Evolutionary conservation across 2,888 invertebrate species (phyloP), one percentile per base, ranked within the genome.

Genomic region (Calameuta idolon): DNA sequence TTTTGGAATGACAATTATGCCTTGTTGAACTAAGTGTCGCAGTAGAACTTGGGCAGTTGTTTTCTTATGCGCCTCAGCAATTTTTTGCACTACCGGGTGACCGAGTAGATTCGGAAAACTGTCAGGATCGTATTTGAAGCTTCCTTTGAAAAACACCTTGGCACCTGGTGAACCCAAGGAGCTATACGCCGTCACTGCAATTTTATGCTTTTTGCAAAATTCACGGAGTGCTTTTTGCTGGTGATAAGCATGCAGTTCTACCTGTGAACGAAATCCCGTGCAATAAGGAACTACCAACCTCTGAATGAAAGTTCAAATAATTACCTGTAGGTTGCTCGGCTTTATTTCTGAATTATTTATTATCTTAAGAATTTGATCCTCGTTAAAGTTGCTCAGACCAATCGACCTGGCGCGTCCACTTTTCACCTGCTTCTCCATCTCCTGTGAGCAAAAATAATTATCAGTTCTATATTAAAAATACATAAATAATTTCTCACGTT

Each of bases 351-450:
- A 93, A 34, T 89, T 90, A 33, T 94, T 92, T 82, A 94, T 93
- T 77, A 97, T 94, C 80, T 93, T 92, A 81, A 93, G 88, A 77
- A 97, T 93, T 92, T 97, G 97, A 30, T 92, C 88, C 79, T 93
- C 93, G 87, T 95, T 96, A 91, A 96, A 97, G 91, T 97, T 97
- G 75, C 97, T 97, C 76, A 97, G 88, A 4, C 97, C 97, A 82
- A 97, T 94, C n/a, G 96, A 94, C 87, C 93, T 94, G 0, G 94
- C 91, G 34, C 93, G 92, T 4, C 96, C 96, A 76, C 92, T 92
- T 81, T 93, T 93, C 74, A 96, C 95, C 87, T 94, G 94, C 77
- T 94, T 92, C 90, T 96, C 96, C 95, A 96, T 94, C 87, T 92
- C 94, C 96, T 96, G 83, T 15, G 88, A 85, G 73, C 31, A 74